Percentiles rank a stretch among this genome's conserved stretches.
These are phyloP conservation scores for Clepsis dumicolana DNA, from an alignment of 2,888 invertebrate species.

Conservation along the genomic window DNA sequence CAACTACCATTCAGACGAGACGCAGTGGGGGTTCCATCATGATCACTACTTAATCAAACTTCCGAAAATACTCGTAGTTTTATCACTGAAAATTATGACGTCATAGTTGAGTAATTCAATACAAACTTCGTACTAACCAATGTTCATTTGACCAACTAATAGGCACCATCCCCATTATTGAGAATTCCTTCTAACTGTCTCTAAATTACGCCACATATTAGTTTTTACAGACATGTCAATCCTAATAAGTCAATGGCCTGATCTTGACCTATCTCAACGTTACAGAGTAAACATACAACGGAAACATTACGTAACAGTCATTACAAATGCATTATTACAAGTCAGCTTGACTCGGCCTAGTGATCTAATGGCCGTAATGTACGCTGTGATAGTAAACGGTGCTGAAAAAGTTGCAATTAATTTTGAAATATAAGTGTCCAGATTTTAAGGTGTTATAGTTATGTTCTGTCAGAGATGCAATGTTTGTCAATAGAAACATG, in stretches of 20 bases:
- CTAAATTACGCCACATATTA: background rate
- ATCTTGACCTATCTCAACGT: conserved; percentile 42
- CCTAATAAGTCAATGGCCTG: conserved; percentile 27
- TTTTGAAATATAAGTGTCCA: background rate
- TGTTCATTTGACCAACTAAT: too few relatives aligned
- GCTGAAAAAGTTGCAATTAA: conserved; percentile 1
- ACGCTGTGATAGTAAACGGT: conserved; percentile 15
- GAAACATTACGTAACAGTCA: conserved; percentile 36
- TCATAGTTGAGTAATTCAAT: too few relatives aligned
- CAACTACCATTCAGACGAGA: too few relatives aligned
- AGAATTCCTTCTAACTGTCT: background rate
- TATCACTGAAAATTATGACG: too few relatives aligned
- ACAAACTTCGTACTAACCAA: too few relatives aligned
- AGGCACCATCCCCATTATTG: too few relatives aligned
- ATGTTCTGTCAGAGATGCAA: background rate
- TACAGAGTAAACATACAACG: conserved; percentile 23
- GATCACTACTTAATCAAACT: too few relatives aligned
- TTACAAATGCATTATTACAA: conserved; percentile 41
- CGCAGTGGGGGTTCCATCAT: too few relatives aligned
- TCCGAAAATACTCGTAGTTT: too few relatives aligned
- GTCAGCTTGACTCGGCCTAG: conserved; percentile 40
- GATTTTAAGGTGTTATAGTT: background rate
- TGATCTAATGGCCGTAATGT: conserved; percentile 38
- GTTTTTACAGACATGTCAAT: background rate
- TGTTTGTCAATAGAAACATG: background rate